Conservation (phyloP, 1,140 invertebrate species). For the Drosophila serrata region DNA sequence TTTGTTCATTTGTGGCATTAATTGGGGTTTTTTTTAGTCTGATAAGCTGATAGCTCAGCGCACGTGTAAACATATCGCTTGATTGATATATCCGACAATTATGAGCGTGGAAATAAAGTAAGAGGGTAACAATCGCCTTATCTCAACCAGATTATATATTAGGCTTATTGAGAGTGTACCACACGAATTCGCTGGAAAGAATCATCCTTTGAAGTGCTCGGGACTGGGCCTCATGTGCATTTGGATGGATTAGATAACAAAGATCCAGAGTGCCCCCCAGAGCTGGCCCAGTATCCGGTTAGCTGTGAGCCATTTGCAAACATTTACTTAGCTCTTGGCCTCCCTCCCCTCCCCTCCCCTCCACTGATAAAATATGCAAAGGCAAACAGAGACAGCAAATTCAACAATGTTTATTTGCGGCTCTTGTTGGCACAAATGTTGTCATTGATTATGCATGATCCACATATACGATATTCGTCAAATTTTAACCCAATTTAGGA, state of each 20-base stretch:
- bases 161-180: constrained; percentile 2
- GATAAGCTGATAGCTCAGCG: constrained; percentile 10
- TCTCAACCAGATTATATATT: constrained; percentile 1
- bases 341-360: too few species aligned
- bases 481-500: constrained; percentile 50
- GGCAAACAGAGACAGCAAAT: constrained; percentile 37
- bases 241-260: constrained; percentile 52
- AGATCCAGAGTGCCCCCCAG: constrained; percentile 31
- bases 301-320: constrained; percentile 49
- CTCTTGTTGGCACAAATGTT: constrained; percentile 53
- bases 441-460: constrained; percentile 54
- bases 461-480: constrained; percentile 38
- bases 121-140: background rate
- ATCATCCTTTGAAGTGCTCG: constrained; percentile 20
- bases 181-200: constrained; percentile 16
- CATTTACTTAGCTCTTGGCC: constrained; percentile 52
- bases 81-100: constrained; percentile 15
- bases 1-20: constrained; percentile 52
- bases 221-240: constrained; percentile 17
- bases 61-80: constrained; percentile 23
- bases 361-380: constrained; percentile 47
- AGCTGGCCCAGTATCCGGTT: constrained; percentile 44
- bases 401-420: constrained; percentile 51
- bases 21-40: constrained; percentile 31
- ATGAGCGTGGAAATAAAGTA: background rate